Base-by-base conservation (phyloP, 2,113 vertebrate genomes). In the Actinemys pallida region DNA sequence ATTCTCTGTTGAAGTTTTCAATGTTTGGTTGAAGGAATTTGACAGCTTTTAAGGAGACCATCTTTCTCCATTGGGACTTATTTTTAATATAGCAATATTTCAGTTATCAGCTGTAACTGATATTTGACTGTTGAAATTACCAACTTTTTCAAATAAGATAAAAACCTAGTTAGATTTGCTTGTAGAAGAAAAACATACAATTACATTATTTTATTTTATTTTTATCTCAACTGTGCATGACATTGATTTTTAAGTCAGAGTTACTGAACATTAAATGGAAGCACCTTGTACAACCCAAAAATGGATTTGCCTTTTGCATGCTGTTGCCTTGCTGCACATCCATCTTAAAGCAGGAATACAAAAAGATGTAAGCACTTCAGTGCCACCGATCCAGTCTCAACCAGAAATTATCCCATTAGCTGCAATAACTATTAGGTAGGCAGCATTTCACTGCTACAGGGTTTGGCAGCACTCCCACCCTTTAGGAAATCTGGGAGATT, bases 161-260 rank as follows among this genome's bases (percentile, higher is more conserved):
- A 83, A 90, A 85, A 5, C 29, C 76, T 27, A n/a, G 1, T 50
- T n/a, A 82, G 4, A 7, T n/a, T 91, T 54, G 53, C 20, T 86
- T 87, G 88, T 87, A 53, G 65, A 56, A 17, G 20, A 72, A 72
- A 4, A 96, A 84, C 57, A 83, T 11, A 52, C 76, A 84, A 82
- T 75, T 13, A 80, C 72, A 56, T 31, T 54, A 4, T 45, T 85
- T 75, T 16, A 80, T 2, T 13, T 0, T 5, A 45, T 69, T 2
- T 45, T 4, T 49, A 50, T 53, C 22, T 96, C 89, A 91, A 89
- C 57, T 62, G 59, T 94, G 10, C 6, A 85, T 92, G 24, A 49
- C 52, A 76, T 76, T 90, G 90, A 93, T 96, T 96, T 62, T 72
- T 75, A 94, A 94, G 22, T 90, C 72, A 92, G 86, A 94, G 78